Conservation (phyloP, 2,888 invertebrate genomes). For the Sinodicranocentrus sp. region DNA sequence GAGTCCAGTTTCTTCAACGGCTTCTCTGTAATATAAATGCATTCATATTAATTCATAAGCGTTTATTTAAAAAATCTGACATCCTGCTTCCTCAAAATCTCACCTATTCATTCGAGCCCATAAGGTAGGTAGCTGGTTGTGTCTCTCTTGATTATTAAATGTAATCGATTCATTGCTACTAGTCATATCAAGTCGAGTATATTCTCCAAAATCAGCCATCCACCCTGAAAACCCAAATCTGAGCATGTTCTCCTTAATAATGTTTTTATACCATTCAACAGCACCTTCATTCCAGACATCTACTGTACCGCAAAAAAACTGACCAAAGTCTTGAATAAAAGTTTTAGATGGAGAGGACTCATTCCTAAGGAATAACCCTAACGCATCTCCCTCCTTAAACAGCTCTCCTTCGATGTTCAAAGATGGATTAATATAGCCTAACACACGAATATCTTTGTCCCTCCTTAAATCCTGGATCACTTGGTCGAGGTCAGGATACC, state of each 20-base stretch:
- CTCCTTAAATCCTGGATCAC: slow-evolving; percentile 64
- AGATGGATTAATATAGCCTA: slow-evolving; percentile 76
- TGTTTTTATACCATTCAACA: slow-evolving; percentile 78
- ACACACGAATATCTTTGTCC: slow-evolving; percentile 70
- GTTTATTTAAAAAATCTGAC: too few species aligned
- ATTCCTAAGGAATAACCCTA: slow-evolving; percentile 71
- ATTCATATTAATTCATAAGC: too few species aligned
- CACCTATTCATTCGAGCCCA: slow-evolving; percentile 74
- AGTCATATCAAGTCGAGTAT: slow-evolving; percentile 69
- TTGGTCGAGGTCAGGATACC: slow-evolving; percentile 71
- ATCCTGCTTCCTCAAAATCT: too few species aligned
- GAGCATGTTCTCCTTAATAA: slow-evolving; percentile 73
- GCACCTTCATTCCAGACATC: slow-evolving; percentile 78
- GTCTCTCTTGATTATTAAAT: slow-evolving; percentile 58
- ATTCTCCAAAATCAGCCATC: slow-evolving; percentile 77
- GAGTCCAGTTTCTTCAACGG: slow-evolving; percentile 67
- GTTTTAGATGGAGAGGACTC: slow-evolving; percentile 59
- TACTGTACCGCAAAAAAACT: slow-evolving; percentile 76
- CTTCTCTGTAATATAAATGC: slow-evolving; percentile 47
- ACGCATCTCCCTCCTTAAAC: slow-evolving; percentile 70
- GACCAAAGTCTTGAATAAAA: slow-evolving; percentile 75
- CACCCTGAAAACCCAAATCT: slow-evolving; percentile 75
- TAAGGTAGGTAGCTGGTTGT: slow-evolving; percentile 71
- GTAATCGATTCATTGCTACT: slow-evolving; percentile 24
- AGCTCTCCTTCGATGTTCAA: slow-evolving; percentile 74